A percentile compares a stretch with the other conserved stretches of the same genome.
Evolutionary conservation across 2,113 vertebrate genomes (phyloP).

Genomic region (Ascaphus truei): DNA sequence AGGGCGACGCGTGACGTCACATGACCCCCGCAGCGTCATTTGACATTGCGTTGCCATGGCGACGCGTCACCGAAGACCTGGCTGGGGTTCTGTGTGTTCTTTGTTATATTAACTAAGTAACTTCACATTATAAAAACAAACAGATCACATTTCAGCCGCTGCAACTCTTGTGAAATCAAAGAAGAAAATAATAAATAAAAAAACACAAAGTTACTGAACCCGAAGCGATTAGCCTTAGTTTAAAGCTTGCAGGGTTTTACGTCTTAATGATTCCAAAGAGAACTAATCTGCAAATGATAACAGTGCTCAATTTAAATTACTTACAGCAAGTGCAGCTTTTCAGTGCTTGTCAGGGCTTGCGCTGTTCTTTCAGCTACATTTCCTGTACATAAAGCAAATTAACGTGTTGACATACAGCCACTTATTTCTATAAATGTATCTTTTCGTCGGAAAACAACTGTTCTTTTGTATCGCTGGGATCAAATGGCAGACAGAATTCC

Average conservation of each 20-base stretch:
- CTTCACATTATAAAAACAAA: too few relatives aligned
- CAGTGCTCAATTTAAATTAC: slow-evolving; percentile 62
- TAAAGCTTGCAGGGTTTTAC: slow-evolving; percentile 49
- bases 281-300: slow-evolving; percentile 60
- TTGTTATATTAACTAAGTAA: too few relatives aligned
- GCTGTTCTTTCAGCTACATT: slow-evolving; percentile 51
- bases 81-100: too few relatives aligned
- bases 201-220: slow-evolving; percentile 42
- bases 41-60: too few relatives aligned
- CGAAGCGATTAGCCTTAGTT: slow-evolving; percentile 54
- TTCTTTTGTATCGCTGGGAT: neutral
- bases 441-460: slow-evolving; percentile 47
- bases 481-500: neutral
- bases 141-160: too few relatives aligned
- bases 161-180: too few relatives aligned
- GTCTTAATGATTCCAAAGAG: slow-evolving; percentile 58
- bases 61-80: too few relatives aligned
- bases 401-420: slow-evolving; percentile 52
- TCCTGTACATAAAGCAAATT: slow-evolving; percentile 54
- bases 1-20: too few relatives aligned
- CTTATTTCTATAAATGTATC: slow-evolving; percentile 45
- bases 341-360: slow-evolving; percentile 44
- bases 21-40: too few relatives aligned
- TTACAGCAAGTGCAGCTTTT: slow-evolving; percentile 57
- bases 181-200: neutral